Evolutionary conservation across 2,797 vertebrate genomes (phyloP), one percentile per base, ranked within the genome.

Genomic region (Melanotaenia nigrans): DNA sequence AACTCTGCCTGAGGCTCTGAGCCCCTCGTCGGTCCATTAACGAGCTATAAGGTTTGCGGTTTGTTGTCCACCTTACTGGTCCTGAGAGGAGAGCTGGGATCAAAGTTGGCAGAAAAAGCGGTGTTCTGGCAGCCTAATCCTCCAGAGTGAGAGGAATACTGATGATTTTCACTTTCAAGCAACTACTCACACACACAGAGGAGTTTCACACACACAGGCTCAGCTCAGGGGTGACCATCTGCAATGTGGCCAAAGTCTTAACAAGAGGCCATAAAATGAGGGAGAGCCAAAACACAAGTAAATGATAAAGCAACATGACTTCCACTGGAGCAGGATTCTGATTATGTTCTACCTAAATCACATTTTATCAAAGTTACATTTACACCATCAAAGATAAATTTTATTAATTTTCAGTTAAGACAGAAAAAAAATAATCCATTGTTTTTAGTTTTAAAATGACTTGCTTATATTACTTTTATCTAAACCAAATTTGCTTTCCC

Each of bases 31-130:
- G 60, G 56, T 73, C 89, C 85, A 86, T 91, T 92, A 90, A 79
- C 85, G n/a, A 84, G 84, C 81, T 76, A 65, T 87, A 90, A 92
- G 77, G 85, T 88, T 83, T 73, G 78, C 7, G 68, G 88, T 89
- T 91, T 89, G 87, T 90, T 86, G 89, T 90, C 89, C 85, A 87
- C 84, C 90, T 90, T 83, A 61, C 77, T 83, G 85, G 79, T 83
- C 83, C 86, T 83, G 81, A 80, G 81, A 87, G 85, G 85, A 89
- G 85, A 68, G 77, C 87, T 56, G 81, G 75, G 89, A 92, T 92
- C 90, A 92, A 90, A 92, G 91, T 89, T 92, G 92, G 89, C 90
- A 90, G 88, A 90, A 89, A 89, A 90, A 90, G 83, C 87, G 70
- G 86, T 85, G 88, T 90, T 90, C 90, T 91, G 90, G 91, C 90